These are phyloP conservation scores for Matsumurasca onukii DNA, from an alignment of 1,140 invertebrate species.

Conservation along the genomic window DNA sequence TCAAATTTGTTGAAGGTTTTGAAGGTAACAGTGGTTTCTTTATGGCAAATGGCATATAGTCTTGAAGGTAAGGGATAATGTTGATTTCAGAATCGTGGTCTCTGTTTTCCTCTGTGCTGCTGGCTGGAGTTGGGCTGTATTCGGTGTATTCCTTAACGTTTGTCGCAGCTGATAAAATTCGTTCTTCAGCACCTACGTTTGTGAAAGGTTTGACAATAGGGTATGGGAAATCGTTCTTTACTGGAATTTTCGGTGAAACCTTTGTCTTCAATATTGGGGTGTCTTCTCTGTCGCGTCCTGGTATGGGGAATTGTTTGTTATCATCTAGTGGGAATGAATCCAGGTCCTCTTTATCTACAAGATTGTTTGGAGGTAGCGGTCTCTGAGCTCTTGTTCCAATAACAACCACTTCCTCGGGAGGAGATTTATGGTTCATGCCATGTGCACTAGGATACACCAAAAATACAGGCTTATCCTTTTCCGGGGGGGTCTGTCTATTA, in stretches of 20 bases:
- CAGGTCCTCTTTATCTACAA: conserved; percentile 46
- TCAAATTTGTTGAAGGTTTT: conserved; percentile 20
- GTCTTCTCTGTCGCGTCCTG: conserved; percentile 50
- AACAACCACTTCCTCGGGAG: conserved; percentile 54
- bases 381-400: conserved; percentile 55
- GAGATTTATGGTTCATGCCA: conserved; percentile 49
- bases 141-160: conserved; percentile 41
- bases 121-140: conserved; percentile 40
- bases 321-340: conserved; percentile 49
- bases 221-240: conserved; percentile 44
- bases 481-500: conserved; percentile 27
- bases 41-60: conserved; percentile 52
- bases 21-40: conserved; percentile 41
- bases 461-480: conserved; percentile 52
- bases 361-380: conserved; percentile 56
- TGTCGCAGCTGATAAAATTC: conserved; percentile 24
- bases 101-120: conserved; percentile 39
- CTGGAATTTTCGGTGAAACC: conserved; percentile 44
- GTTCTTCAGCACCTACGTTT: conserved; percentile 31
- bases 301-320: conserved; percentile 50
- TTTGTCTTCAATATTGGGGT: conserved; percentile 52
- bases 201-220: conserved; percentile 39
- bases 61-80: conserved; percentile 55
- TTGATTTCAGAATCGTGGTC: conserved; percentile 39
- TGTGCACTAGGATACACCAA: conserved; percentile 58